Evolutionary conservation across 2,113 vertebrate species (phyloP).

Genomic region (Sorex araneus): DNA sequence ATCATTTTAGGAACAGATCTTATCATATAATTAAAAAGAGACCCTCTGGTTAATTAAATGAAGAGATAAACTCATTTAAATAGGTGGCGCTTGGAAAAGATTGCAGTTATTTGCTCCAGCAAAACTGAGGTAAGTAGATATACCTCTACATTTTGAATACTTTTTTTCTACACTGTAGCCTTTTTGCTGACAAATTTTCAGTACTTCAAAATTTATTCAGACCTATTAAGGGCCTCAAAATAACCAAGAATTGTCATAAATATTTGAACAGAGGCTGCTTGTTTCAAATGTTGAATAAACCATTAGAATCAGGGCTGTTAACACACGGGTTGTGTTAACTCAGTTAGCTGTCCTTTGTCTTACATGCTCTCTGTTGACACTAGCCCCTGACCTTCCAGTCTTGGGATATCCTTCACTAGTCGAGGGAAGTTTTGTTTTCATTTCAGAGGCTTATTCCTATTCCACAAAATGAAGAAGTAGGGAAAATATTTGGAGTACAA

Average conservation of each 20-base stretch:
- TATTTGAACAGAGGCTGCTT: slow-evolving; percentile 62
- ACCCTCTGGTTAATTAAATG: slow-evolving; percentile 74
- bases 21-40: slow-evolving; percentile 76
- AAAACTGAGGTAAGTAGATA: slow-evolving; percentile 62
- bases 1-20: slow-evolving; percentile 58
- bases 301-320: slow-evolving; percentile 19
- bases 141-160: not conserved
- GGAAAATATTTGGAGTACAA: not conserved
- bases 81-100: slow-evolving; percentile 38
- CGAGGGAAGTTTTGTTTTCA: not conserved
- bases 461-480: slow-evolving; percentile 53
- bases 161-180: not conserved
- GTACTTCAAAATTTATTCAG: slow-evolving; percentile 56
- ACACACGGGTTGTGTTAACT: not conserved
- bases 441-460: slow-evolving; percentile 54
- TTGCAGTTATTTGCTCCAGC: slow-evolving; percentile 59
- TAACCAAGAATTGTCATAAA: slow-evolving; percentile 60
- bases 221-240: slow-evolving; percentile 67
- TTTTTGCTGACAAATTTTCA: slow-evolving; percentile 68
- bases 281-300: slow-evolving; percentile 63
- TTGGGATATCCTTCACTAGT: not conserved
- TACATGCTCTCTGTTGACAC: not conserved
- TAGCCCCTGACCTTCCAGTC: not conserved
- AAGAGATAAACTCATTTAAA: slow-evolving; percentile 23
- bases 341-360: not conserved